Evolutionary conservation across 1,140 invertebrate species (phyloP), one percentile per base, ranked within the genome.

Genomic region (Oncopeltus fasciatus): DNA sequence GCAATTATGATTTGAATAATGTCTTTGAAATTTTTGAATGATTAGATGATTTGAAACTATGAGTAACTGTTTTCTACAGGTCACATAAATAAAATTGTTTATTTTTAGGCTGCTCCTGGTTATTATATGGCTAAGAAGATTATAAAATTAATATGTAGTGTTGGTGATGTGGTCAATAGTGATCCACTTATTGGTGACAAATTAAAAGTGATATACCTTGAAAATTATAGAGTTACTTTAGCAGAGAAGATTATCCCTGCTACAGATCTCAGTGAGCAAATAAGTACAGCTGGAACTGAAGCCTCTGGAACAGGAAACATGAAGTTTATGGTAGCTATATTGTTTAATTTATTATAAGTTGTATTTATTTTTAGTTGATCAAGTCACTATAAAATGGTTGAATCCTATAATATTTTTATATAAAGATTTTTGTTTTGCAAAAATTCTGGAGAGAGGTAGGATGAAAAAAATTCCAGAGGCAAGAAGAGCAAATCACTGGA

Each of bases 171-270:
- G 1, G 83, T 99, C 49, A 99, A 99, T 77, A 97, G 95, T 71
- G 97, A 99, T 75, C 94, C 95, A 0, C 88, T 94, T 64, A 86
- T 99, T 31, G 95, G 95, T 0, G 92, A 98, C 71, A 92, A 90
- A 69, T 75, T 99, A 57, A 99, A 99, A 75, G 82, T 97, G 1
- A 87, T 99, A 62, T 99, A 83, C 76, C 77, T 99, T 69, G 95
- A 98, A 76, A 99, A 99, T 77, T 99, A 99, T 74, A 81, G 95
- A 58, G 96, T 99, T 0, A 95, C 95, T 1, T 77, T 98, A 67
- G 97, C 97, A 26, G 97, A 99, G 72, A 92, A 93, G 72, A 96
- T 99, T 68, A 98, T 99, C 71, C 97, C 97, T 1, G 95, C 95
- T 4, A 92, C 96, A 24, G 97, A 99, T 80, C 81, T 99, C 28